phyloP scores from a whole-genome alignment of 2,113 vertebrate species.

The Prunella himalayana region DNA sequence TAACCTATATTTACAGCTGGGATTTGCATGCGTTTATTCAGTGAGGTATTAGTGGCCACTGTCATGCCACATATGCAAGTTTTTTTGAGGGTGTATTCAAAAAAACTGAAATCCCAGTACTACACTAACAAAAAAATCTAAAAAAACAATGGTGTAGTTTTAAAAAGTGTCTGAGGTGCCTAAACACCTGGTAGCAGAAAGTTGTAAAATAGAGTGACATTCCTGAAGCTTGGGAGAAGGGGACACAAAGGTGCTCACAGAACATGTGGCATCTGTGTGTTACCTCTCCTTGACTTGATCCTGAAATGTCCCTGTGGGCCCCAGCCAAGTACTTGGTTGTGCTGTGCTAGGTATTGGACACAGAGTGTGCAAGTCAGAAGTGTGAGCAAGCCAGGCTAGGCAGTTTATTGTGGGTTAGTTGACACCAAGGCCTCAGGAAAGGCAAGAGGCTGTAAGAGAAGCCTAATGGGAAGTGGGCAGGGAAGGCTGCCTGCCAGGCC shows the following conservation, averaged over 20 bases:
- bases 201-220: neutral
- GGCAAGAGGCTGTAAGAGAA: neutral
- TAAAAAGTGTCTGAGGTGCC: neutral
- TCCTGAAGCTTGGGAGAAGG: neutral
- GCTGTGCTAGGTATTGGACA: neutral
- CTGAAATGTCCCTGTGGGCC: neutral
- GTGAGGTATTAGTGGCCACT: neutral
- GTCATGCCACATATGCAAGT: neutral
- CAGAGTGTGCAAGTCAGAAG: neutral
- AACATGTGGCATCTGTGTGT: neutral
- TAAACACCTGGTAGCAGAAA: neutral
- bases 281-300: neutral
- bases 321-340: neutral
- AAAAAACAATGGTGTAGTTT: neutral
- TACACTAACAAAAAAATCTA: neutral
- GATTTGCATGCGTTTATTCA: constrained; percentile 12
- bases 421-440: neutral
- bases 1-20: constrained; percentile 37
- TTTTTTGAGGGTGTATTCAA: neutral
- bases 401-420: neutral
- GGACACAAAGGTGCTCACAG: neutral
- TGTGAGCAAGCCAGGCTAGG: neutral
- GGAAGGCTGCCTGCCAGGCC: neutral
- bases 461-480: neutral
- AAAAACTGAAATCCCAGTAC: neutral